Base-by-base conservation (phyloP, 1,140 invertebrate genomes). In the Glomeris maerens region DNA sequence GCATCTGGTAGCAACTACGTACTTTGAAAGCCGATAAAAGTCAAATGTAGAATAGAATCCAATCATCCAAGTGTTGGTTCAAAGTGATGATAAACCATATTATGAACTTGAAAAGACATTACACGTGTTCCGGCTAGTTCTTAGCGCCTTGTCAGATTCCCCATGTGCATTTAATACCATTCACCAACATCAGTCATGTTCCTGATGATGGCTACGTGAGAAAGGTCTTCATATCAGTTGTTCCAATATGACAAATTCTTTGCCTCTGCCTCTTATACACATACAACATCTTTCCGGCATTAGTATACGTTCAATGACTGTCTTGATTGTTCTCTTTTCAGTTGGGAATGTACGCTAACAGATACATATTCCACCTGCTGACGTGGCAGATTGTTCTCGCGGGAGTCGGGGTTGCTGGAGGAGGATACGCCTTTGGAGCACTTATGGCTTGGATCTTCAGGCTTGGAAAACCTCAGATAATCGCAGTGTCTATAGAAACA, bases 401-500 rank as follows among this genome's bases (percentile, higher is more conserved):
- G 10, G 72, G 68, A 4, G 58, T 70, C 22, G 45, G 70, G 3
- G 60, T 75, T 21, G 72, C 74, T 0, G 74, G 69, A 62, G 62
- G 63, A 48, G 74, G 73, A 2, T 75, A 75, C 57, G 52, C 69
- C 17, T 60, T 72, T 26, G 73, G 73, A 3, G 71, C 52, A n/a
- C 7, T 54, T 1, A 46, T 46, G 26, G 63, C 57, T 1, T 50
- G 36, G 29, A 13, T 52, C 10, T 53, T 39, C 21, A 42, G 51
- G n/a, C 53, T 53, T 17, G 29, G 45, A 2, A 45, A 42, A 17
- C 47, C 59, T 14, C 62, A 68, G 29, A 61, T 72, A 21, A 66
- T 69, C 31, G 70, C 72, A 1, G 66, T 74, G 13, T 65, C 68
- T 47, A 70, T 74, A 39, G 72, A 74, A 57, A 74, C 72, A 3